Evolutionary conservation across 2,797 vertebrate species (phyloP), one percentile per base, ranked within the genome.

Genomic region (Glossophaga mutica): DNA sequence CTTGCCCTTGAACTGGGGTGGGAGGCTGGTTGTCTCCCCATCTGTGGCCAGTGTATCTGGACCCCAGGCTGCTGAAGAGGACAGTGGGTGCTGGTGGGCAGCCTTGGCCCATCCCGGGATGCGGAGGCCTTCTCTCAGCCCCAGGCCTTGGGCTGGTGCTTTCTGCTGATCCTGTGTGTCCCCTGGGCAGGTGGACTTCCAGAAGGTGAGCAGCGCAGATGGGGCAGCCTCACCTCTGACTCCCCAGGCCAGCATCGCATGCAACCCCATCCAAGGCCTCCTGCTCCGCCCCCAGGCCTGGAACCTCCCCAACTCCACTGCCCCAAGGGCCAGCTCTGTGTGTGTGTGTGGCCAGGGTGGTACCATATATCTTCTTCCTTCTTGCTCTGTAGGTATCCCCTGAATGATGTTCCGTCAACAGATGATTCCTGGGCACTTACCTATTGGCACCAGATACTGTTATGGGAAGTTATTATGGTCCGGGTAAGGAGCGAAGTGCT

Each of bases 301-400:
- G 24, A 44, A 32, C 21, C 48, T 39, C 39, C 85, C 68, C 10
- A 0, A 0, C 1, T 3, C 46, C 29, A 46, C 6, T 1, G 52
- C 11, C 34, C 57, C 32, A 9, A 2, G 79, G 21, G 67, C 34
- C 44, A 18, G 77, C 29, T n/a, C n/a, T 0, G 6, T 11, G 34
- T 0, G 19, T 22, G 11, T 9, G 22, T 8, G 0, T 1, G 42
- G 10, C 26, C 1, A 4, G 44, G 8, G 21, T 26, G 62, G 2
- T 62, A 19, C 15, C 22, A 1, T 65, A 44, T 21, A 11, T 50
- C 81, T 32, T 70, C 92, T 70, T 87, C 26, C 37, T 68, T 68
- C 78, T 62, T 34, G 19, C 44, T 74, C 82, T 16, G 6, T 8
- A 7, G n/a, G 29, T 88, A 29, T 92, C 19, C 48, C 57, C 37